Evolutionary conservation across 1,140 invertebrate genomes (phyloP), one percentile per base, ranked within the genome.

Genomic region (Pseudomyrmex pallidus): DNA sequence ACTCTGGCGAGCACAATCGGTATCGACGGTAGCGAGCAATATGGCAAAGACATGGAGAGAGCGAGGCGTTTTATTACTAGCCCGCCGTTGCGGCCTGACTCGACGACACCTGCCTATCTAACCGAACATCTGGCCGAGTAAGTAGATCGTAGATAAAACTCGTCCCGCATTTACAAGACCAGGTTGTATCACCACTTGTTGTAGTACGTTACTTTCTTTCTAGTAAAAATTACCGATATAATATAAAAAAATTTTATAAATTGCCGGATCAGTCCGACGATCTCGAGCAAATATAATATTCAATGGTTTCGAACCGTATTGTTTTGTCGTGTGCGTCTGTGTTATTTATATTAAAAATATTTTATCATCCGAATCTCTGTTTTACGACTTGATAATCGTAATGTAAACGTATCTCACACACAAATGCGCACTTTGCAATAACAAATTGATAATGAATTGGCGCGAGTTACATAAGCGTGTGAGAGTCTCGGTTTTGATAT

Each of bases 121-220:
- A 96, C 98, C 94, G 96, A 98, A 93, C 95, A 97, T 3, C 95
- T 99, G 85, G 97, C 97, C 87, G 96, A 97, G 98, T 99, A 95
- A 97, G 96, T 96, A 93, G 76, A 74, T 62, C 12, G 20, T 12
- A n/a, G 10, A 10, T n/a, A 73, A 17, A 77, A 44, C n/a, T 5
- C 59, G 1, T n/a, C 48, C 20, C 1, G 44, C 44, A 10, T 78
- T 20, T 68, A 17, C 17, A 56, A 44, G 10, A 15, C 12, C 8
- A 67, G 13, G 12, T 7, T 12, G 50, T 46, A 56, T 0, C 20
- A 13, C 5, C 2, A n/a, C 12, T 17, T 54, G 10, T 13, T 22
- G 15, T 2, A 52, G 46, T 82, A 1, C 1, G 35, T 35, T 35
- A 48, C 62, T 62, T 44, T 48, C 57, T 73, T 22, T 22, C 1